Evolutionary conservation across 2,888 invertebrate species (phyloP).

Genomic region (Athrips mouffetella): DNA sequence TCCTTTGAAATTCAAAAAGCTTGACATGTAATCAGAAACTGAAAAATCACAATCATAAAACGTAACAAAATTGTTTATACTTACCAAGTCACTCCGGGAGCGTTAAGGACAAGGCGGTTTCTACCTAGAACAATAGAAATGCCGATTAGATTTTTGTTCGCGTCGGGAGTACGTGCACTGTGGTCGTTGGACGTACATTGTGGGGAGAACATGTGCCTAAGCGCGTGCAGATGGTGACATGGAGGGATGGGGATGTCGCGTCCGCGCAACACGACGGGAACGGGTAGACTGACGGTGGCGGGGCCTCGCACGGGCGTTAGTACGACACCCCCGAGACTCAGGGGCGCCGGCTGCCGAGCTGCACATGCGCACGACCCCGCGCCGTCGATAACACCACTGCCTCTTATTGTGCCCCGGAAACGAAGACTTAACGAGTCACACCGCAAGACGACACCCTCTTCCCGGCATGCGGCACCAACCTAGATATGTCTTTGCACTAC

Average conservation of each 20-base stretch:
- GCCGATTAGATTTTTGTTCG: conserved; percentile 33
- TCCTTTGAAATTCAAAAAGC: conserved; percentile 14
- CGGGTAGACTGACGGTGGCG: conserved; percentile 58
- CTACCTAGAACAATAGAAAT: conserved; percentile 58
- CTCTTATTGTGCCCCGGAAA: conserved; percentile 72
- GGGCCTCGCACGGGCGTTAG: conserved; percentile 58
- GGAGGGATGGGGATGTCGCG: conserved; percentile 33
- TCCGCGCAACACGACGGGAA: conserved; percentile 45
- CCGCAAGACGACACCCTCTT: conserved; percentile 60
- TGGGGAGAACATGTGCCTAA: conserved; percentile 21
- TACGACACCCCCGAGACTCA: conserved; percentile 67
- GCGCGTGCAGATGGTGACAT: conserved; percentile 40
- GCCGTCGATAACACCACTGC: conserved; percentile 70
- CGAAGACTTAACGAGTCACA: conserved; percentile 67
- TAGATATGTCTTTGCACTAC: conserved; percentile 24
- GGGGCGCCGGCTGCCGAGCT: conserved; percentile 59
- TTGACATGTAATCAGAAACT: conserved; percentile 12
- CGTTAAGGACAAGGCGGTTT: conserved; percentile 40
- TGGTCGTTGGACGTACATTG: conserved; percentile 11
- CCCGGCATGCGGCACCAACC: conserved; percentile 35
- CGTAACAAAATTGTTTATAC: conserved; percentile 31
- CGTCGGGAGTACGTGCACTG: background rate
- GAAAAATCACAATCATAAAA: conserved; percentile 23
- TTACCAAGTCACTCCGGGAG: conserved; percentile 45
- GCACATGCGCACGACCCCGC: conserved; percentile 68